Evolutionary conservation across 2,797 vertebrate genomes (phyloP).

Genomic region (Chaenodraco wilsoni): DNA sequence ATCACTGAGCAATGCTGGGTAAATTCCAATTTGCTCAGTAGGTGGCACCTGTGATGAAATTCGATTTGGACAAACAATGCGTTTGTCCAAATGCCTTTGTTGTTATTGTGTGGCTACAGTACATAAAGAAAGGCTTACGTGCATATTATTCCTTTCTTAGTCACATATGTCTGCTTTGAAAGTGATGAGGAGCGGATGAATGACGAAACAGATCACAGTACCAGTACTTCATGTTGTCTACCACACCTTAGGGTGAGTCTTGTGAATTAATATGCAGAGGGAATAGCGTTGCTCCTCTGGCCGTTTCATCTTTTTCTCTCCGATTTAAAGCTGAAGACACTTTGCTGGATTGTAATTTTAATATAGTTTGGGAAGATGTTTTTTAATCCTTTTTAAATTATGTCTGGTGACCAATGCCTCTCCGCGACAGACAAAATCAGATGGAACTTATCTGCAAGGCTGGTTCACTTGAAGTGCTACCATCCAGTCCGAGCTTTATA

Average conservation of each 20-base stretch:
- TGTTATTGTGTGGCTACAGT: background rate
- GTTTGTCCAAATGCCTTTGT: background rate
- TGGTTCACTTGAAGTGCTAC: background rate
- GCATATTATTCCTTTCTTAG: background rate
- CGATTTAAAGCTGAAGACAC: background rate
- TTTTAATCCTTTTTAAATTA: conserved; percentile 18
- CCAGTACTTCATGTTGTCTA: background rate
- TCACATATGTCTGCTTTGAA: background rate
- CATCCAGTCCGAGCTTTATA: background rate
- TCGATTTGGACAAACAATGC: background rate
- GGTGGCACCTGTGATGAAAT: background rate
- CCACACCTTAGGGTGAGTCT: conserved; percentile 8
- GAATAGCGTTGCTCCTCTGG: conserved; percentile 6
- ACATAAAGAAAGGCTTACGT: background rate
- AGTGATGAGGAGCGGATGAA: background rate
- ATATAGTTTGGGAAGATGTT: background rate
- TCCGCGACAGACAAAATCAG: background rate
- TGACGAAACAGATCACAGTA: background rate
- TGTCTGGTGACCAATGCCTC: background rate
- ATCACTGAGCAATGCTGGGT: conserved; percentile 9
- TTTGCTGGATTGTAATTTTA: conserved; percentile 8
- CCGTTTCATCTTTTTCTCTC: conserved; percentile 20
- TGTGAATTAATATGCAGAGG: conserved; percentile 25
- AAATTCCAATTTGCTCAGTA: conserved; percentile 9
- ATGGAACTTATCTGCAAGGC: conserved; percentile 12